These are phyloP conservation scores for Bradypus variegatus DNA, from an alignment of 2,797 vertebrate genomes.

Conservation along the genomic window DNA sequence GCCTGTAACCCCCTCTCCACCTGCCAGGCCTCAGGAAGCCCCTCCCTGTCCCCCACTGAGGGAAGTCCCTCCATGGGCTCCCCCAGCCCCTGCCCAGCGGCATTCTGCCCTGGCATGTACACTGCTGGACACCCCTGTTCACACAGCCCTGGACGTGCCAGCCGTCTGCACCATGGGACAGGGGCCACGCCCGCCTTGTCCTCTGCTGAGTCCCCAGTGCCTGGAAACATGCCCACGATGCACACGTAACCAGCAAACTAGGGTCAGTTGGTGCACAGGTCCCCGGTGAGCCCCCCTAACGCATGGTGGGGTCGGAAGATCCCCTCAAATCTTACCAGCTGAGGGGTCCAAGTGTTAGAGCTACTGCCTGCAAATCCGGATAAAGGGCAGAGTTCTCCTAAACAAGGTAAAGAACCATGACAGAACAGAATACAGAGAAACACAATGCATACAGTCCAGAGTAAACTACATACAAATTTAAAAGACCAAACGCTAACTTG, in stretches of 20 bases:
- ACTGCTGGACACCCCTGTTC: too few species aligned
- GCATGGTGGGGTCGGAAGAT: too few species aligned
- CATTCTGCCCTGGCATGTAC: too few species aligned
- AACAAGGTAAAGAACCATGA: not conserved
- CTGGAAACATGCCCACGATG: not conserved
- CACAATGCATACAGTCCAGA: rapidly evolving
- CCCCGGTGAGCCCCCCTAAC: too few species aligned
- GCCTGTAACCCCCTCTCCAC: too few species aligned
- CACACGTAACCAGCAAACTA: rapidly evolving
- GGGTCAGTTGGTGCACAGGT: rapidly evolving
- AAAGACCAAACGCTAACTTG: too few species aligned
- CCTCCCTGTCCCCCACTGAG: too few species aligned
- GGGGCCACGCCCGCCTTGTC: too few species aligned
- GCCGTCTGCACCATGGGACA: not conserved
- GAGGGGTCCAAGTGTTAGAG: rapidly evolving
- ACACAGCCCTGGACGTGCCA: too few species aligned
- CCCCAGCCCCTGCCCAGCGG: too few species aligned
- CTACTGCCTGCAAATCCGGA: rapidly evolving
- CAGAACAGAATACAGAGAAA: not conserved
- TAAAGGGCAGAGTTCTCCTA: not conserved
- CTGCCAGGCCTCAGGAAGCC: too few species aligned
- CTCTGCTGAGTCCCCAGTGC: not conserved
- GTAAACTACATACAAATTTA: rapidly evolving
- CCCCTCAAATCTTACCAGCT: not conserved
- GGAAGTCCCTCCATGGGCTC: too few species aligned